Evolutionary conservation across 1,140 invertebrate species (phyloP).

Genomic region (Megalopta genalis): DNA sequence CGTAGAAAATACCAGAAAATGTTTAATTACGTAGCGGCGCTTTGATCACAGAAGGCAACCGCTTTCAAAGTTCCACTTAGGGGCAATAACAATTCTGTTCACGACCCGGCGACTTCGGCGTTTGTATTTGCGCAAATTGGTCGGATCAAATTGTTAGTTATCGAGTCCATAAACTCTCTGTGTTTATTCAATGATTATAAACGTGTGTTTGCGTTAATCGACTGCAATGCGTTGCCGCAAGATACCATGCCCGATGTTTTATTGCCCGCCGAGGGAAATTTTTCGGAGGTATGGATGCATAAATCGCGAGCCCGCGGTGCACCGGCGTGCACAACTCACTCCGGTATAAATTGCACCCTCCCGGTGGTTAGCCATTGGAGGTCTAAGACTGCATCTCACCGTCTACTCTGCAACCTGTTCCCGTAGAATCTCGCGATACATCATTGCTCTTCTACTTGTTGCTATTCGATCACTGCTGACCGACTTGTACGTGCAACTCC

Average conservation of each 20-base stretch:
- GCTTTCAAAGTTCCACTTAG: no score
- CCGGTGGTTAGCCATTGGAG: background rate
- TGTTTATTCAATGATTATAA: conserved; percentile 27
- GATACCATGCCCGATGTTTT: conserved; percentile 20
- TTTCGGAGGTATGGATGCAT: conserved; percentile 40
- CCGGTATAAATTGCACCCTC: background rate
- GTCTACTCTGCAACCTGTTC: conserved; percentile 1
- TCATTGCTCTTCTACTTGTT: no score
- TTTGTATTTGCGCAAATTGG: background rate
- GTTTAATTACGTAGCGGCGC: no score
- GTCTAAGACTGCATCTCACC: background rate
- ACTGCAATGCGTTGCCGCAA: conserved; percentile 30
- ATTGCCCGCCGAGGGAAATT: conserved; percentile 27
- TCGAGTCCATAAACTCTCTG: background rate
- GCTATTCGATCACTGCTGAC: background rate
- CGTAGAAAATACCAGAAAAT: no score
- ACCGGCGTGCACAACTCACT: conserved; percentile 9
- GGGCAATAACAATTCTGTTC: no score
- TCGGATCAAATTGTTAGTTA: background rate
- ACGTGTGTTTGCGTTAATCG: conserved; percentile 24
- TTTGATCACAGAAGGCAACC: no score
- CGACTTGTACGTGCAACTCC: no score
- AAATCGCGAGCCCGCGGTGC: conserved; percentile 23
- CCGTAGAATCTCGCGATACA: background rate
- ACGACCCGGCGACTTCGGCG: no score